Conservation (phyloP, 2,888 invertebrate genomes). For the Seladonia tumulorum region DNA sequence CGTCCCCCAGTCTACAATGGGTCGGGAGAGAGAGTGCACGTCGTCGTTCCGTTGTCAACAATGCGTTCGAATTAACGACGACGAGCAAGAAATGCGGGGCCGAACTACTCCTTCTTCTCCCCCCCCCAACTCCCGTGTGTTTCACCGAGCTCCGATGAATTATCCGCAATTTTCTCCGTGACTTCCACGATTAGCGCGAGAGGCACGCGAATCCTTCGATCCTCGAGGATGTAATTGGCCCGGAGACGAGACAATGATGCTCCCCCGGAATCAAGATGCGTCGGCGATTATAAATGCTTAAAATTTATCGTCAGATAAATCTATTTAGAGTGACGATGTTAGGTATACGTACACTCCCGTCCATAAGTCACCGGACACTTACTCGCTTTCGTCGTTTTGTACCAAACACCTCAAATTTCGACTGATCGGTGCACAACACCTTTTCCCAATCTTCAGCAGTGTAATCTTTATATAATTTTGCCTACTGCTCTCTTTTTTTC, state of each 20-base stretch:
- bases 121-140: background rate
- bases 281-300: too few species aligned
- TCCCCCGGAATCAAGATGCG: background rate
- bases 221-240: background rate
- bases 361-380: too few species aligned
- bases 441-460: too few species aligned
- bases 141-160: background rate
- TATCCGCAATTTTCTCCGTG: conserved; percentile 1
- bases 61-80: background rate
- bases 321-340: too few species aligned
- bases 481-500: too few species aligned
- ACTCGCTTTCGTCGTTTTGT: too few species aligned
- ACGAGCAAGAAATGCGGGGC: background rate
- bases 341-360: too few species aligned
- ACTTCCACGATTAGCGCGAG: background rate
- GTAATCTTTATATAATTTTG: too few species aligned
- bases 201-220: background rate
- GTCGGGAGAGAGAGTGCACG: background rate
- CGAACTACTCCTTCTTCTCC: background rate
- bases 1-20: background rate
- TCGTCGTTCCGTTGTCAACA: background rate
- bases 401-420: too few species aligned
- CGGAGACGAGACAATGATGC: background rate
- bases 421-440: too few species aligned
- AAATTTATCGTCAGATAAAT: too few species aligned